A percentile compares a stretch with the other conserved stretches of the same genome.
phyloP scores from a whole-genome alignment of 2,113 vertebrate genomes.

The Equus przewalskii region DNA sequence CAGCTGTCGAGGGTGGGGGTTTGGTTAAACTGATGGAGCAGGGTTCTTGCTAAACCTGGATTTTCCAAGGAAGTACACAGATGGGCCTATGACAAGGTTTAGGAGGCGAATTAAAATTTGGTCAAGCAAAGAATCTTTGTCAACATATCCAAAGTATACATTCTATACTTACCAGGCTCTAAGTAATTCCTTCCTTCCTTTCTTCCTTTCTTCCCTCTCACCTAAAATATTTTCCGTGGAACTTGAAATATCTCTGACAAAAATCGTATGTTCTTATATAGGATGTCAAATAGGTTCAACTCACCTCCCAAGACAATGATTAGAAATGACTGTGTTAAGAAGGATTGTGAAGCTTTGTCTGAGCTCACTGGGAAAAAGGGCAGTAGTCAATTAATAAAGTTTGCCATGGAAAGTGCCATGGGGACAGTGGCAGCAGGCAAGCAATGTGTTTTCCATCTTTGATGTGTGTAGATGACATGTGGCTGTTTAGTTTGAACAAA shows the following conservation, averaged over 20 bases:
- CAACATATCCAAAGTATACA: background rate
- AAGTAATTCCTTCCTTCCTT: background rate
- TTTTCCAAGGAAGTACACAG: background rate
- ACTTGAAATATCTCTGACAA: background rate
- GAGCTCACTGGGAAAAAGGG: background rate
- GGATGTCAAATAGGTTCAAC: background rate
- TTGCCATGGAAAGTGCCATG: background rate
- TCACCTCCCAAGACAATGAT: background rate
- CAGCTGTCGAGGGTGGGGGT: background rate
- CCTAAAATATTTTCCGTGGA: background rate
- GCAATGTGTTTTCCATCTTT: constrained; percentile 39
- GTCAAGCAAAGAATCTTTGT: background rate
- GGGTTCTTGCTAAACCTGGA: background rate
- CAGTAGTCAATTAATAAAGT: background rate
- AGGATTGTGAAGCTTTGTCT: constrained; percentile 23
- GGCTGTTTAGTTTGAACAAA: constrained; percentile 20
- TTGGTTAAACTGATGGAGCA: background rate
- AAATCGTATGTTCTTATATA: background rate
- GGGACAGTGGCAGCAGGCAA: constrained; percentile 40
- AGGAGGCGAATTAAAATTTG: background rate
- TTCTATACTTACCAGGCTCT: background rate
- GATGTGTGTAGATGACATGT: background rate
- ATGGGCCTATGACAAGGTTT: background rate
- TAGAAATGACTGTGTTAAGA: background rate
- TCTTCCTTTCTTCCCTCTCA: background rate